A percentile compares a stretch with the other conserved stretches of the same genome.
Evolutionary conservation across 1,140 invertebrate genomes (phyloP).

Genomic region (Cyclargus thomasi): DNA sequence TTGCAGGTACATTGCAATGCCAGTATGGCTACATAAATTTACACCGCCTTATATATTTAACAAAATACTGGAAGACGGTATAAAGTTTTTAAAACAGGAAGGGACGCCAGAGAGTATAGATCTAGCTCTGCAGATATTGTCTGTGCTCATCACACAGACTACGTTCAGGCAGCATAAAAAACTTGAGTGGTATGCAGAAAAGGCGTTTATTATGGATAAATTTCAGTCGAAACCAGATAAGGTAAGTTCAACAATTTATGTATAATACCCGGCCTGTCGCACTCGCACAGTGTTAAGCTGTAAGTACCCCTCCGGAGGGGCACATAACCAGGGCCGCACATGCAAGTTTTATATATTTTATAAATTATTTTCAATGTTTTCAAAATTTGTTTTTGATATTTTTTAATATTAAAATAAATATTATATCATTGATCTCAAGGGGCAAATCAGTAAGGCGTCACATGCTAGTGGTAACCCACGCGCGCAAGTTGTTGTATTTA

Average conservation of each 20-base stretch:
- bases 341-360: too few relatives aligned
- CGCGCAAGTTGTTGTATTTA: too few relatives aligned
- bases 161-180: constrained; percentile 52
- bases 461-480: too few relatives aligned
- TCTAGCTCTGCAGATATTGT: constrained; percentile 46
- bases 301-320: too few relatives aligned
- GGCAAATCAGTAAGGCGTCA: too few relatives aligned
- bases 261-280: too few relatives aligned
- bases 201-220: constrained; percentile 58
- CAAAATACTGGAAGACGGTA: constrained; percentile 46
- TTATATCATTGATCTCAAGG: too few relatives aligned
- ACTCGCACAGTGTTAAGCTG: too few relatives aligned
- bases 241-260: constrained; percentile 35
- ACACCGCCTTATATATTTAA: constrained; percentile 49
- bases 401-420: too few relatives aligned
- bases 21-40: constrained; percentile 45
- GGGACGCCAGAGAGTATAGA: constrained; percentile 26
- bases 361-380: too few relatives aligned
- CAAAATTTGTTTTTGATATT: too few relatives aligned
- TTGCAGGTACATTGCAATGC: constrained; percentile 46
- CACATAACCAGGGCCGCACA: too few relatives aligned
- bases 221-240: constrained; percentile 35
- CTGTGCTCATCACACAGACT: constrained; percentile 40
- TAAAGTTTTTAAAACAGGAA: constrained; percentile 47
- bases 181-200: constrained; percentile 59